phyloP scores from a whole-genome alignment of 2,797 vertebrate species.

The Borostomias antarcticus region DNA sequence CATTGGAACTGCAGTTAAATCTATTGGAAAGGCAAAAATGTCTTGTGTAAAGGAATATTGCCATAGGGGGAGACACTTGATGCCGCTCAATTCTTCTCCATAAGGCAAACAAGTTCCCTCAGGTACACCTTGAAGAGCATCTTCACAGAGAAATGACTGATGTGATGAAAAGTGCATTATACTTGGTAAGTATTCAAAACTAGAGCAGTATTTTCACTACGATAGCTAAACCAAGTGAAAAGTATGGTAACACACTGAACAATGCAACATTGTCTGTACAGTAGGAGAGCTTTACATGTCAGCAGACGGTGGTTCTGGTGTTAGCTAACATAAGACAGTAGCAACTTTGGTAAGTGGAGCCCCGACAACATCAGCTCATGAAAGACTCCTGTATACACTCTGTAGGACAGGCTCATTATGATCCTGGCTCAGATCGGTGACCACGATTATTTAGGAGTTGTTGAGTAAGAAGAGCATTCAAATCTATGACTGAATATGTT shows the following conservation, averaged over 20 bases:
- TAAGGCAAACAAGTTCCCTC: slow-evolving; percentile 39
- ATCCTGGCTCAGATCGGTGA: slow-evolving; percentile 24
- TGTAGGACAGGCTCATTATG: slow-evolving; percentile 33
- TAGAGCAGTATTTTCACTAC: slow-evolving; percentile 64
- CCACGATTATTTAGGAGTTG: slow-evolving; percentile 37
- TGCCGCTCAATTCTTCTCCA: slow-evolving; percentile 39
- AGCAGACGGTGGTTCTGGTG: slow-evolving; percentile 22
- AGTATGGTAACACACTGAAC: slow-evolving; percentile 37
- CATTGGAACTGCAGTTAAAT: slow-evolving; percentile 39
- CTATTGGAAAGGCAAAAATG: slow-evolving; percentile 39
- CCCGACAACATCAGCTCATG: slow-evolving; percentile 27
- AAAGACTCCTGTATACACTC: slow-evolving; percentile 37
- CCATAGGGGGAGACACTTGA: slow-evolving; percentile 36
- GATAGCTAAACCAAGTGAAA: slow-evolving; percentile 61
- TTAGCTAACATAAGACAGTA: slow-evolving; percentile 33
- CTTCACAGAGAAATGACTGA: slow-evolving; percentile 48
- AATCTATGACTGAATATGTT: slow-evolving; percentile 57
- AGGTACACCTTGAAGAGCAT: slow-evolving; percentile 29
- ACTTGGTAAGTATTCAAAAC: slow-evolving; percentile 54
- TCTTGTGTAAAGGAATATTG: slow-evolving; percentile 59
- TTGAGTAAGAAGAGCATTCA: slow-evolving; percentile 60
- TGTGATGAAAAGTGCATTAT: slow-evolving; percentile 68
- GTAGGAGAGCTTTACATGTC: slow-evolving; percentile 47
- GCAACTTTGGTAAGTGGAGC: slow-evolving; percentile 52
- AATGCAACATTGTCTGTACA: slow-evolving; percentile 58